Evolutionary conservation across 2,888 invertebrate genomes (phyloP), one percentile per base, ranked within the genome.

Genomic region (Ditula angustiorana): DNA sequence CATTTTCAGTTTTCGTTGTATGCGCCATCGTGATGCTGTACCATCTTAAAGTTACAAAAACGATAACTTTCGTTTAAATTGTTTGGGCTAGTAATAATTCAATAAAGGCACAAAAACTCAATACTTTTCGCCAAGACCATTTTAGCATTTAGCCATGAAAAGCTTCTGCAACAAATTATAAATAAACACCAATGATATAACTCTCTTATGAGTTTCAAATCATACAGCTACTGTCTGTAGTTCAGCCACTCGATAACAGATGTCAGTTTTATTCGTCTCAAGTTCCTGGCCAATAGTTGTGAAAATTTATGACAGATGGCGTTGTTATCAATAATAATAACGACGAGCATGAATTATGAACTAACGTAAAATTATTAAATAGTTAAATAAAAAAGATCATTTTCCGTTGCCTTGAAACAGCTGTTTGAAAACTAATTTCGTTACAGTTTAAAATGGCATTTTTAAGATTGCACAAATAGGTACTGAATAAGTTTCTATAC

Each of bases 251-350:
- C 63, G 5, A 13, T 57, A 52, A 57, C 1, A 63, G 63, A 52
- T 58, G 57, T 24, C 57, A 33, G 41, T 16, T 21, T 30, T 2
- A 1, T 7, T 11, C 5, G 3, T 2, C 7, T 7, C 11, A 35
- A 1, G 5, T 3, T 11, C 30, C 4, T 3, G 10, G 4, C 23
- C 1, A 37, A n/a, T 35, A n/a, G 5, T 57, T 57, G 19, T 4
- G 16, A 1, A n/a, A 35, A 50, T 24, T 3, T 5, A 2, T 24
- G 28, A 57, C n/a, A 63, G 82, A 77, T 81, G 79, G 74, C 77
- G 69, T 30, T 41, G 5, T 2, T 2, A 19, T 0, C 16, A 37
- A 5, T 5, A 16, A 5, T 16, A 5, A 37, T n/a, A n/a, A n/a
- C n/a, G n/a, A n/a, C n/a, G n/a, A n/a, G n/a, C n/a, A n/a, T n/a